Evolutionary conservation across 1,140 invertebrate genomes (phyloP).

Genomic region (Lerema accius): DNA sequence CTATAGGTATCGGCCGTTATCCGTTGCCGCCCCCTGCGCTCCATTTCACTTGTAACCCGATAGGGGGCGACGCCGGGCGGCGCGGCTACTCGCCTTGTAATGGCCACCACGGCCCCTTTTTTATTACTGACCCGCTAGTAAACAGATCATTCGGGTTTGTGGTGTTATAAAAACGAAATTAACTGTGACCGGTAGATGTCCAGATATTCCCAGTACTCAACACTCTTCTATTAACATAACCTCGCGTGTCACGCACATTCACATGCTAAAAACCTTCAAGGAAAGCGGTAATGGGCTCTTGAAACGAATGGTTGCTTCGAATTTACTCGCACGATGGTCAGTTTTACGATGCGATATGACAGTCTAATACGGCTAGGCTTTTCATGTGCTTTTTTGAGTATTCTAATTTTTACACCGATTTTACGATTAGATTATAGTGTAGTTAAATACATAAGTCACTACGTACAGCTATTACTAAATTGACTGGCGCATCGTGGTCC

Average conservation of each 20-base stretch:
- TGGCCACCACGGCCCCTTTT: conserved; percentile 79
- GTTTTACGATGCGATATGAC: neutral
- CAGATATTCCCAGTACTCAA: conserved; percentile 63
- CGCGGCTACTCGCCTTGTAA: conserved; percentile 72
- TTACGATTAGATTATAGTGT: too few species aligned
- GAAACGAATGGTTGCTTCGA: conserved; percentile 6
- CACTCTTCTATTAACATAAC: conserved; percentile 64
- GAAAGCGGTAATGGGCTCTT: conserved; percentile 20
- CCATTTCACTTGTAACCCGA: conserved; percentile 80
- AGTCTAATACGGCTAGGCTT: neutral
- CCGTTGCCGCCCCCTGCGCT: conserved; percentile 75
- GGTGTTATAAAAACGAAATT: conserved; percentile 82
- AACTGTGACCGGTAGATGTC: conserved; percentile 73
- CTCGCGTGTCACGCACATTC: conserved; percentile 51
- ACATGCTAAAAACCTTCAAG: conserved; percentile 46
- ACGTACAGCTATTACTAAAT: too few species aligned
- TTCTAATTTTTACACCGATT: too few species aligned
- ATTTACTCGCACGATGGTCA: neutral
- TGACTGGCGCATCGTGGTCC: too few species aligned
- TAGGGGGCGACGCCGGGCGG: conserved; percentile 75
- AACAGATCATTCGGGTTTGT: conserved; percentile 82
- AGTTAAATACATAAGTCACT: too few species aligned
- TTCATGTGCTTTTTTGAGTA: neutral
- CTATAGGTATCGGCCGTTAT: conserved; percentile 75
- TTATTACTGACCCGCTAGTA: conserved; percentile 82